phyloP scores from a whole-genome alignment of 1,140 invertebrate species.

The Drosophila pectinifera region DNA sequence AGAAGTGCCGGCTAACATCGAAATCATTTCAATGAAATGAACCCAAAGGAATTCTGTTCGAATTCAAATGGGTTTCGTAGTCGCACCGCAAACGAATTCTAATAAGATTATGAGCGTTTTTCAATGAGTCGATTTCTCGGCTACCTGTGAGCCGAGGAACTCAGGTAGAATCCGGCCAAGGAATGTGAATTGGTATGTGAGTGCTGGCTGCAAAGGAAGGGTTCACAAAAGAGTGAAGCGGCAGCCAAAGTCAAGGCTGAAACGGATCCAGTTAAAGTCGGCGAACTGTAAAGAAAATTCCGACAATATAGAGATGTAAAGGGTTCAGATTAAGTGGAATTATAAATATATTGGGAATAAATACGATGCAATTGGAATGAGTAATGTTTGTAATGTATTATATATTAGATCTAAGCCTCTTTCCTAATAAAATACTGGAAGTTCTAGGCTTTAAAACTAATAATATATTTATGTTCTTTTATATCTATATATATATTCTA shows the following conservation, averaged over 20 bases:
- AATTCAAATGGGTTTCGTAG: slow-evolving; percentile 44
- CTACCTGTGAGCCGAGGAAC: slow-evolving; percentile 47
- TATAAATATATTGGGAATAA: not conserved
- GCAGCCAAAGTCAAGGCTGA: slow-evolving; percentile 42
- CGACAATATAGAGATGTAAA: slow-evolving; percentile 1
- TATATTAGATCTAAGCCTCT: no score
- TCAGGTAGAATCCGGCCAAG: slow-evolving; percentile 51
- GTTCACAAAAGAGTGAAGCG: slow-evolving; percentile 9
- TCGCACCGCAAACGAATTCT: slow-evolving; percentile 60
- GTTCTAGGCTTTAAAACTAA: not conserved
- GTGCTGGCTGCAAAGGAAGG: slow-evolving; percentile 8
- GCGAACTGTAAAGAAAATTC: not conserved
- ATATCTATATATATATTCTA: no score
- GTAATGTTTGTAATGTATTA: no score
- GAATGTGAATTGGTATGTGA: slow-evolving; percentile 40
- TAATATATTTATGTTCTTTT: not conserved
- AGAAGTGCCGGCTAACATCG: slow-evolving; percentile 43
- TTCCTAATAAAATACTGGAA: not conserved
- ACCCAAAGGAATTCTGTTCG: slow-evolving; percentile 21
- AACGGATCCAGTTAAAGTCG: not conserved
- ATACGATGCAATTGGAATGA: not conserved
- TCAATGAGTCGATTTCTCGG: slow-evolving; percentile 12
- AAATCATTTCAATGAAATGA: slow-evolving; percentile 64
- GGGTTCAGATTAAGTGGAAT: not conserved
- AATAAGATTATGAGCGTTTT: slow-evolving; percentile 57